Evolutionary conservation across 1,140 invertebrate genomes (phyloP).

Genomic region (Oedothorax gibbosus): DNA sequence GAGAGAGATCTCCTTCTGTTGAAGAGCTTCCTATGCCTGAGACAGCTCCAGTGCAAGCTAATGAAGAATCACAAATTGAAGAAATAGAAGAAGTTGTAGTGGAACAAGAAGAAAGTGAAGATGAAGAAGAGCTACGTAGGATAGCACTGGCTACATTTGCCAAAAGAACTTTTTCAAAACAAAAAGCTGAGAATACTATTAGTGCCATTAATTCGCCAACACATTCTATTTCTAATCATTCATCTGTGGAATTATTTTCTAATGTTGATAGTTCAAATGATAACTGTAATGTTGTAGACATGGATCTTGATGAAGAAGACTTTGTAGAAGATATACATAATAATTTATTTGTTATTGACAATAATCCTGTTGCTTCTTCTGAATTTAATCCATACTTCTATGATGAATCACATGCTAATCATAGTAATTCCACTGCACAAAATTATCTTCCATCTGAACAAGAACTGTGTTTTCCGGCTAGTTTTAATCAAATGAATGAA

Average conservation of each 20-base stretch:
- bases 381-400: not conserved
- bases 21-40: too few species aligned
- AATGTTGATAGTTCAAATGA: constrained; percentile 12
- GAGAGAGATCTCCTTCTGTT: too few species aligned
- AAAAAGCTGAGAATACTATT: not conserved
- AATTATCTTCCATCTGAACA: not conserved
- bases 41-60: not conserved
- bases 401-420: not conserved
- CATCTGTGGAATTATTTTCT: not conserved
- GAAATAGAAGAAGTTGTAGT: not conserved
- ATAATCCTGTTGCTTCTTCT: constrained; percentile 4
- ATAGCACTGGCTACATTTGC: constrained; percentile 45
- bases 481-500: not conserved
- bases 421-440: not conserved
- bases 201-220: not conserved
- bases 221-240: not conserved
- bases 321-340: not conserved
- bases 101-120: constrained; percentile 31
- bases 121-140: constrained; percentile 53
- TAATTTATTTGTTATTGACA: constrained; percentile 44
- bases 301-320: constrained; percentile 38
- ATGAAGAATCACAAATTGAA: not conserved
- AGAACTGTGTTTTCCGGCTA: not conserved
- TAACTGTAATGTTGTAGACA: constrained; percentile 55
- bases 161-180: not conserved